Conservation (phyloP, 2,797 vertebrate species). For the Cryptoprocta ferox region DNA sequence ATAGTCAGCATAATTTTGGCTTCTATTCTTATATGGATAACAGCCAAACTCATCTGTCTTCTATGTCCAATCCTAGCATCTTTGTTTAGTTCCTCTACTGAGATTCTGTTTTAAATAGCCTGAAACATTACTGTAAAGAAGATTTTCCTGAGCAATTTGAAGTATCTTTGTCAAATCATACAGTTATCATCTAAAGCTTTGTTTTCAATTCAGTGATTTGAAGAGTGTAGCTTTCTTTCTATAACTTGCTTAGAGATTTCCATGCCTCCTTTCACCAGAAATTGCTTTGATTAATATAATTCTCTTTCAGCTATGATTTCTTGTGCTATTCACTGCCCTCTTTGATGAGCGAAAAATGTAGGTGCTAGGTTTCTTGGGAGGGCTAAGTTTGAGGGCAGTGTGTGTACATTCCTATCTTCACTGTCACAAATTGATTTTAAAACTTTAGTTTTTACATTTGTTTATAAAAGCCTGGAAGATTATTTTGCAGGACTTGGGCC, state of each 20-base stretch:
- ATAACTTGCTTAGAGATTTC: constrained; percentile 75
- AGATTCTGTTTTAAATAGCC: constrained; percentile 77
- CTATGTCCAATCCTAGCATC: constrained; percentile 70
- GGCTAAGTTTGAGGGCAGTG: constrained; percentile 24
- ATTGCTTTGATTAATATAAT: constrained; percentile 81
- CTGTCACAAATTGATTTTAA: constrained; percentile 33
- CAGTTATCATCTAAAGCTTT: constrained; percentile 77
- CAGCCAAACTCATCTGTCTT: constrained; percentile 73
- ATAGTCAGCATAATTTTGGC: constrained; percentile 70
- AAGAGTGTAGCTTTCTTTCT: constrained; percentile 73
- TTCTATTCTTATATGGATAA: constrained; percentile 77
- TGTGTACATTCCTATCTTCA: not conserved
- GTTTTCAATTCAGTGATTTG: constrained; percentile 47
- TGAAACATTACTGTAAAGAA: constrained; percentile 72
- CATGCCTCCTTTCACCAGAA: constrained; percentile 76
- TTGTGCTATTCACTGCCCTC: constrained; percentile 65
- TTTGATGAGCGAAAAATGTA: constrained; percentile 73
- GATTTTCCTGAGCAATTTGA: constrained; percentile 74
- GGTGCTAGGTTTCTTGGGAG: constrained; percentile 71
- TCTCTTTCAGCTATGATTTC: constrained; percentile 75
- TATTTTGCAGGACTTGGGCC: not conserved
- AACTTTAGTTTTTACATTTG: constrained; percentile 35
- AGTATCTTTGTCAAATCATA: constrained; percentile 76
- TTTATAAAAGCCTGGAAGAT: constrained; percentile 11
- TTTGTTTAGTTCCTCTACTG: constrained; percentile 75